These are phyloP conservation scores for Sebastes minor DNA, from an alignment of 2,797 vertebrate genomes.

Conservation along the genomic window DNA sequence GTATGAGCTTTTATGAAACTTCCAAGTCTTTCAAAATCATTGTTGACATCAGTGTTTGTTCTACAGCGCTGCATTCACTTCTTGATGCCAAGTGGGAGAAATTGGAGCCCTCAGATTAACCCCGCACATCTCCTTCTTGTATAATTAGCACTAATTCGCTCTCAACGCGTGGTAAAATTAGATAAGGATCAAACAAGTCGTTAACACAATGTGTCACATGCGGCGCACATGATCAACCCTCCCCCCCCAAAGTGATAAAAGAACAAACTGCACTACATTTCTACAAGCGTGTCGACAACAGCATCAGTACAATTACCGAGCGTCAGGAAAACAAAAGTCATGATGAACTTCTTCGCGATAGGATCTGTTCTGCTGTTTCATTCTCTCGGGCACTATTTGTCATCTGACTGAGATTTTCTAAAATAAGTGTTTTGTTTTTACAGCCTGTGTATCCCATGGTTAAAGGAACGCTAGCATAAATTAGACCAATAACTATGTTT, in stretches of 20 bases:
- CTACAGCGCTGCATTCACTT: accelerated
- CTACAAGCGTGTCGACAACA: neutral
- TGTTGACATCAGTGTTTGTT: neutral
- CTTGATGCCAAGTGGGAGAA: too few relatives aligned
- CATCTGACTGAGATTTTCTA: conserved; percentile 39
- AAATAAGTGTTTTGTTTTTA: neutral
- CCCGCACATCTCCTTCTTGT: neutral
- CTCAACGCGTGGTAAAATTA: neutral
- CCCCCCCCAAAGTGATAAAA: neutral
- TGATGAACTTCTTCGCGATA: neutral
- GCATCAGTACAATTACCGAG: neutral
- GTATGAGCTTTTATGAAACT: neutral
- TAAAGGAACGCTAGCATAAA: neutral
- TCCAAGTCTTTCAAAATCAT: neutral
- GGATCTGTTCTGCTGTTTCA: neutral
- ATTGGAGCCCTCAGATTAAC: neutral
- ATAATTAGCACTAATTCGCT: neutral
- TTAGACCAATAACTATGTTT: neutral
- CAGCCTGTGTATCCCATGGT: neutral
- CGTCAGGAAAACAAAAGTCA: neutral
- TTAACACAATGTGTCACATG: conserved; percentile 6
- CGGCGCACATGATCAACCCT: neutral
- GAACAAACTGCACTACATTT: neutral
- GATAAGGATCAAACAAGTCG: neutral
- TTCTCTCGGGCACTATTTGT: conserved; percentile 21